phyloP scores from a whole-genome alignment of 2,888 invertebrate genomes.

The Epinotia ramella region DNA sequence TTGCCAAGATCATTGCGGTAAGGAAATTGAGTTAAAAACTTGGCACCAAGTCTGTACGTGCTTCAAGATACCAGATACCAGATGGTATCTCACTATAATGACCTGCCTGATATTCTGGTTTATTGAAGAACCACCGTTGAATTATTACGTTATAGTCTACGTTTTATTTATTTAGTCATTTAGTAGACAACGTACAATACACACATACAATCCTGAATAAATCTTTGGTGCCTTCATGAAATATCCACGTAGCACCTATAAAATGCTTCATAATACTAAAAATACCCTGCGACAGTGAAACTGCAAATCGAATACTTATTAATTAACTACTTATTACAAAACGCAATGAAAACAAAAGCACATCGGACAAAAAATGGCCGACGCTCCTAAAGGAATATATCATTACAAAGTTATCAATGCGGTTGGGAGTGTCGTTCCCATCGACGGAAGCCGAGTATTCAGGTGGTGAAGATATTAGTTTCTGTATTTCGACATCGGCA shows the following conservation, averaged over 20 bases:
- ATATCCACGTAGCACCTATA: no score
- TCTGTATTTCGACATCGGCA: slow-evolving; percentile 44
- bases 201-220: no score
- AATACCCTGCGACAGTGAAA: background rate
- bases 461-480: background rate
- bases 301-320: slow-evolving; percentile 14
- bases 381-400: slow-evolving; percentile 33
- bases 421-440: background rate
- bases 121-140: background rate
- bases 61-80: slow-evolving; percentile 43
- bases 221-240: no score
- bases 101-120: slow-evolving; percentile 34
- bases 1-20: slow-evolving; percentile 54
- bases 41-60: slow-evolving; percentile 51
- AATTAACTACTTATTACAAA: slow-evolving; percentile 43
- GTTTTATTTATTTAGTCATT: background rate
- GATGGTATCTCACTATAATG: slow-evolving; percentile 42
- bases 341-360: slow-evolving; percentile 31
- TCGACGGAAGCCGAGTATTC: background rate
- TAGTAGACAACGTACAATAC: no score
- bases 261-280: background rate
- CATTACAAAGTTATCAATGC: slow-evolving; percentile 29
- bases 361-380: slow-evolving; percentile 41
- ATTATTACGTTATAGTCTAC: background rate
- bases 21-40: slow-evolving; percentile 60